These are phyloP conservation scores for Hypomecis atomaria DNA, from an alignment of 2,888 invertebrate species.

Conservation along the genomic window DNA sequence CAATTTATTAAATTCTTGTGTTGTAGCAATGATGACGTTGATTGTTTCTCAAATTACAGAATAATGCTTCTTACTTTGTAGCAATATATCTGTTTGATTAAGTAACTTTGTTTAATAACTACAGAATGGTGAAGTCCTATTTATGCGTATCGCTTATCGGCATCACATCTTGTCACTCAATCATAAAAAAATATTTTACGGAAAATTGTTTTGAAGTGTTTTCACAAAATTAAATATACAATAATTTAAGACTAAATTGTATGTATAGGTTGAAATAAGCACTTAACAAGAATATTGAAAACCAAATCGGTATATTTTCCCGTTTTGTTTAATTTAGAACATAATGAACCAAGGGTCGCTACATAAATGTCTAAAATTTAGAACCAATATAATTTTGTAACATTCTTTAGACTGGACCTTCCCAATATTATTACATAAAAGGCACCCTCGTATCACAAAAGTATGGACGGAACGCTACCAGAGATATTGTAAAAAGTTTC, in stretches of 20 bases:
- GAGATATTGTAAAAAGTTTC: constrained; percentile 52
- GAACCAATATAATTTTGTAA: constrained; percentile 27
- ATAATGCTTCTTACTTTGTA: too few relatives aligned
- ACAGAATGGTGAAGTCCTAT: too few relatives aligned
- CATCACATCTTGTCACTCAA: too few relatives aligned
- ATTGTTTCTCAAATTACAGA: too few relatives aligned
- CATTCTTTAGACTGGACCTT: constrained; percentile 26
- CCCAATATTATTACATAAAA: constrained; percentile 24
- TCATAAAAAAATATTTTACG: too few relatives aligned
- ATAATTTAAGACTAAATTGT: not conserved
- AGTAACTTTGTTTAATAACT: too few relatives aligned
- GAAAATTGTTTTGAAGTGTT: too few relatives aligned
- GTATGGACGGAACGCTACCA: constrained; percentile 41
- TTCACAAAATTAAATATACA: too few relatives aligned
- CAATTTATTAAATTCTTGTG: not conserved
- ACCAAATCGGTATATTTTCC: not conserved
- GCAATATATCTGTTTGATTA: too few relatives aligned
- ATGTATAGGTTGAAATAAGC: not conserved
- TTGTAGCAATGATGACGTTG: not conserved
- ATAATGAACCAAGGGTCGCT: constrained; percentile 9
- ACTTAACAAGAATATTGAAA: constrained; percentile 2
- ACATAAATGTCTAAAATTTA: constrained; percentile 6
- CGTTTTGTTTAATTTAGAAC: constrained; percentile 10
- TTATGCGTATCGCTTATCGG: too few relatives aligned
- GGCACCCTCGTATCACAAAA: constrained; percentile 36